These are phyloP conservation scores for Tupaia chinensis DNA, from an alignment of 2,113 vertebrate species.

Conservation along the genomic window DNA sequence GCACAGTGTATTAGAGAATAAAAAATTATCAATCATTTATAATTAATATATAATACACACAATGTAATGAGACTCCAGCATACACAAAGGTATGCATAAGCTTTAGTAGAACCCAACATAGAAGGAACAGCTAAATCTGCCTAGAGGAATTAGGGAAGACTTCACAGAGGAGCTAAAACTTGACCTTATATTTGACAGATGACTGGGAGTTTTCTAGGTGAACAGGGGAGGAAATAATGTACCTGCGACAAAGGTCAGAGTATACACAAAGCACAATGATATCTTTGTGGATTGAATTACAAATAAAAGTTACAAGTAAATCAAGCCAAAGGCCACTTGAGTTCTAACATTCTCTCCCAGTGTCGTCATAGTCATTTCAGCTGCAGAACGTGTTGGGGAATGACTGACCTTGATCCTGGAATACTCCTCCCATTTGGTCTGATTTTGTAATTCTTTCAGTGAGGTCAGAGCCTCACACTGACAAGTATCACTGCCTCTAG, in stretches of 20 bases:
- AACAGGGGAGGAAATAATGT: not conserved
- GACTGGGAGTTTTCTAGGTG: not conserved
- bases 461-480: slow-evolving; percentile 26
- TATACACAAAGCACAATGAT: not conserved
- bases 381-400: not conserved
- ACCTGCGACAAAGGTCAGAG: not conserved
- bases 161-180: not conserved
- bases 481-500: not conserved
- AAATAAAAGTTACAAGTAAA: slow-evolving; percentile 39
- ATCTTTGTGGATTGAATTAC: slow-evolving; percentile 5
- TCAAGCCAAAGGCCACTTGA: not conserved
- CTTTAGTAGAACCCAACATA: not conserved
- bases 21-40: not conserved
- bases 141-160: not conserved
- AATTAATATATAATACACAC: not conserved
- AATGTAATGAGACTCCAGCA: not conserved
- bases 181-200: not conserved
- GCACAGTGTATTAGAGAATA: not conserved
- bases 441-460: not conserved
- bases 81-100: not conserved
- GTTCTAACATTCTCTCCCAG: not conserved
- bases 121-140: not conserved
- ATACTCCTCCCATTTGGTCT: not conserved
- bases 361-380: not conserved
- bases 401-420: not conserved